phyloP scores from a whole-genome alignment of 1,140 invertebrate genomes.

The Steinernema khuongi region DNA sequence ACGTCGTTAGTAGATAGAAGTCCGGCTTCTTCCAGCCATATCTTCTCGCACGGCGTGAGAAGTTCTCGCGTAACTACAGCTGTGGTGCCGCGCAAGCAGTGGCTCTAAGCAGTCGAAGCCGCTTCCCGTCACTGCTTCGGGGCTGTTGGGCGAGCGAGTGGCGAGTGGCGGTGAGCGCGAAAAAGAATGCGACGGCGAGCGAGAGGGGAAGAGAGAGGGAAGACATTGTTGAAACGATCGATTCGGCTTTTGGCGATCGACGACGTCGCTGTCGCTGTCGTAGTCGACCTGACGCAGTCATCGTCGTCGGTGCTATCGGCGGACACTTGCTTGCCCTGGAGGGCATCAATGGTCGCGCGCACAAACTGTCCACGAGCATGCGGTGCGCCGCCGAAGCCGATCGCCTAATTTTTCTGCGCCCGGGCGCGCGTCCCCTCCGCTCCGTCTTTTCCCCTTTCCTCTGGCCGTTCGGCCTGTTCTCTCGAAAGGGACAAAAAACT shows the following conservation, averaged over 20 bases:
- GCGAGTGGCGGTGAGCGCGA: slow-evolving; percentile 8
- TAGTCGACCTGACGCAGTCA: slow-evolving; percentile 15
- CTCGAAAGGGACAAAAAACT: too few relatives aligned
- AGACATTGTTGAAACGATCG: slow-evolving; percentile 16
- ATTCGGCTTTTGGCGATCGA: slow-evolving; percentile 16
- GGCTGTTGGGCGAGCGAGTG: background rate
- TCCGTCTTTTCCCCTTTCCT: too few relatives aligned
- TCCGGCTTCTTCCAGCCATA: too few relatives aligned
- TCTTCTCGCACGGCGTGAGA: too few relatives aligned
- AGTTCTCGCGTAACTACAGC: background rate
- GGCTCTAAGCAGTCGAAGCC: background rate
- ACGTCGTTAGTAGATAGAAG: too few relatives aligned
- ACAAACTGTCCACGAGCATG: background rate
- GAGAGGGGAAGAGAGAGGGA: slow-evolving; percentile 7
- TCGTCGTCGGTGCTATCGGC: background rate
- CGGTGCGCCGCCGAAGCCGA: background rate
- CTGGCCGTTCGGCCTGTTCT: too few relatives aligned
- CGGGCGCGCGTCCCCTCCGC: too few relatives aligned
- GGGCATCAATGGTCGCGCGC: background rate
- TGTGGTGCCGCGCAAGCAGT: background rate
- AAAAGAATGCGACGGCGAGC: background rate
- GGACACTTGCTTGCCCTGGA: background rate
- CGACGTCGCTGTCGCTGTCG: slow-evolving; percentile 9
- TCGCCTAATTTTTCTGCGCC: background rate
- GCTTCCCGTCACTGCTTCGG: background rate